phyloP scores from a whole-genome alignment of 1,140 invertebrate species.

The Maniola jurtina region DNA sequence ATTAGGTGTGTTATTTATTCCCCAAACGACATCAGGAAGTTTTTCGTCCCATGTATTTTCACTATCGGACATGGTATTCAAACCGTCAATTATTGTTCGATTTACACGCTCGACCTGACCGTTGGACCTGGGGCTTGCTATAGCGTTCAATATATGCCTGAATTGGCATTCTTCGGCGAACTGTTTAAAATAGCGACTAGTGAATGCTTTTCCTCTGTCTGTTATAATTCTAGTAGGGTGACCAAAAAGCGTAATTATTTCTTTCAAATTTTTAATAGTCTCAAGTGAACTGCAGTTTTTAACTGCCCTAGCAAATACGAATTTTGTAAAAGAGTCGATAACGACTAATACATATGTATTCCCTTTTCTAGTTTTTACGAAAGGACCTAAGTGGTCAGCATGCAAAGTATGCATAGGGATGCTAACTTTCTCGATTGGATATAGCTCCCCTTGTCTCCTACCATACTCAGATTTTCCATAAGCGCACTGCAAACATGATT shows the following conservation, averaged over 20 bases:
- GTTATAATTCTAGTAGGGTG: slow-evolving; percentile 9
- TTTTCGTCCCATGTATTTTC: background rate
- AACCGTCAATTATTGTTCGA: background rate
- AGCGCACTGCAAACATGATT: background rate
- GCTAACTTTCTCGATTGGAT: background rate
- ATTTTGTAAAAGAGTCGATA: too few species aligned
- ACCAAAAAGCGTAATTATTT: slow-evolving; percentile 10
- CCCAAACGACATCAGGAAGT: too few species aligned
- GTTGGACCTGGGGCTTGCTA: too few species aligned
- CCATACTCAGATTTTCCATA: background rate
- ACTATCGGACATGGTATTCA: background rate
- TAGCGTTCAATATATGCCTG: too few species aligned
- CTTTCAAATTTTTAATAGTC: slow-evolving; percentile 5
- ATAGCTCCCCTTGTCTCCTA: background rate
- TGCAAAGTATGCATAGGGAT: slow-evolving; percentile 17
- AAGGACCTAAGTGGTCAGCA: slow-evolving; percentile 17
- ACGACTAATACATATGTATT: slow-evolving; percentile 8
- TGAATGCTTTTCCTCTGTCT: too few species aligned
- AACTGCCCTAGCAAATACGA: background rate
- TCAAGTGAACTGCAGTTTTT: background rate
- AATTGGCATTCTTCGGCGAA: too few species aligned
- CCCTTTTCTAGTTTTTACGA: slow-evolving; percentile 6
- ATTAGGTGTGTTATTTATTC: background rate
- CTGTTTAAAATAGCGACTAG: too few species aligned
- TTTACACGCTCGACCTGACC: slow-evolving; percentile 21